Evolutionary conservation across 2,113 vertebrate species (phyloP).

Genomic region (Daphoenositta chrysoptera): DNA sequence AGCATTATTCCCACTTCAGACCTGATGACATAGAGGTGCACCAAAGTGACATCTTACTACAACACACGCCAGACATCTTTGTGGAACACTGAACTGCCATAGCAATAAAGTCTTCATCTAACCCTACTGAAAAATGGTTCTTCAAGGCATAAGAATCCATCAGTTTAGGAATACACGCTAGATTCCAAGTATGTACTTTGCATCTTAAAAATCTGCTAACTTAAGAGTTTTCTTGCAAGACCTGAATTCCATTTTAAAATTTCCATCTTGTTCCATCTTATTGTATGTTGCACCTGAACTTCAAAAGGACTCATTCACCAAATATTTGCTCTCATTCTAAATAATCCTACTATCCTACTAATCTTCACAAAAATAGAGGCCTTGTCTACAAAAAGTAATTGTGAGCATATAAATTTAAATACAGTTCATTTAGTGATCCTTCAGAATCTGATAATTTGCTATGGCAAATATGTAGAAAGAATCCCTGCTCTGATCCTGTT

Average conservation of each 20-base stretch:
- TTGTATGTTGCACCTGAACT: neutral
- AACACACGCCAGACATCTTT: neutral
- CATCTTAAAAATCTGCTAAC: neutral
- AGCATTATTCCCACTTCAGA: neutral
- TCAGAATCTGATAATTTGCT: neutral
- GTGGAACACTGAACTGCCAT: neutral
- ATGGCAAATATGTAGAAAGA: neutral
- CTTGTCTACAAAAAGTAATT: neutral
- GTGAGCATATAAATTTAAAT: neutral
- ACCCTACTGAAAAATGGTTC: neutral
- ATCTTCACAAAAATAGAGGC: neutral
- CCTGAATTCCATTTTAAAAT: neutral
- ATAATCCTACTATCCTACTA: neutral
- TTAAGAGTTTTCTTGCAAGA: neutral
- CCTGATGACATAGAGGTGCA: neutral
- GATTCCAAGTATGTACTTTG: neutral
- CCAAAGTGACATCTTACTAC: neutral
- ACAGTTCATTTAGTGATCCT: neutral
- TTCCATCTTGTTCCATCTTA: neutral
- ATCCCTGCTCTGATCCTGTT: neutral
- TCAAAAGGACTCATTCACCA: neutral
- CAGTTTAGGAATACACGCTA: neutral
- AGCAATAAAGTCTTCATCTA: neutral
- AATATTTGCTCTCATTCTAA: neutral
- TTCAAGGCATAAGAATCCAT: neutral